Base-by-base conservation (phyloP, 2,797 vertebrate species). In the Cirrhinus mrigala region DNA sequence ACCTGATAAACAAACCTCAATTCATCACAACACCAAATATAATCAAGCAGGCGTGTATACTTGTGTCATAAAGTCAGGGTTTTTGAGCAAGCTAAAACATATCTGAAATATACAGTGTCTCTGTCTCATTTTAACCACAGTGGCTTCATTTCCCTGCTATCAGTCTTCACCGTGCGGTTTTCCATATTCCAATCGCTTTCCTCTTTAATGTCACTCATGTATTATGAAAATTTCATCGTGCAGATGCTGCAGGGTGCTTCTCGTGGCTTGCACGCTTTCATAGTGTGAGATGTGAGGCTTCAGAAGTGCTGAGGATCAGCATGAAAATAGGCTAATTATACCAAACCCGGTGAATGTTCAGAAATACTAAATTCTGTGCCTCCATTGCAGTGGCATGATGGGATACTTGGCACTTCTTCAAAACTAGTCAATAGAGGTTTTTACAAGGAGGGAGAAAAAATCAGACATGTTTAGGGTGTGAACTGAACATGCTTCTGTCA, bases 271-370 rank as follows among this genome's bases (percentile, higher is more conserved):
- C 24, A 52, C 46, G 8, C 64, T 68, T 52, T 66, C 22, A 68
- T 8, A 52, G 50, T 18, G 70, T 37, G 56, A n/a, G 82, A 76
- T 52, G 71, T 76, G 22, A 44, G 58, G 71, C 33, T 75, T 83
- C 81, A 37, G 82, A 50, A 37, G 81, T 27, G 11, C 60, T 62
- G 37, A 27, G 81, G 81, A 64, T 88, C 80, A 81, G 62, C 66
- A 18, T 86, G 66, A 86, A 83, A 90, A 89, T 90, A 88, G 89
- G 88, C 75, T 89, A 90, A 81, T 87, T 60, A 78, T 82, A 73
- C 20, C 24, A 78, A 81, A 50, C 80, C 44, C 33, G 50, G 79
- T 29, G 64, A 56, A 89, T 84, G 73, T 68, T 79, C 62, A 78
- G 68, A 69, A 83, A 44, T 60, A 76, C 6, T 15, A 15, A 10